Percentiles rank a stretch among this genome's conserved stretches.
Evolutionary conservation across 2,113 vertebrate genomes (phyloP).

Genomic region (Carlito syrichta): DNA sequence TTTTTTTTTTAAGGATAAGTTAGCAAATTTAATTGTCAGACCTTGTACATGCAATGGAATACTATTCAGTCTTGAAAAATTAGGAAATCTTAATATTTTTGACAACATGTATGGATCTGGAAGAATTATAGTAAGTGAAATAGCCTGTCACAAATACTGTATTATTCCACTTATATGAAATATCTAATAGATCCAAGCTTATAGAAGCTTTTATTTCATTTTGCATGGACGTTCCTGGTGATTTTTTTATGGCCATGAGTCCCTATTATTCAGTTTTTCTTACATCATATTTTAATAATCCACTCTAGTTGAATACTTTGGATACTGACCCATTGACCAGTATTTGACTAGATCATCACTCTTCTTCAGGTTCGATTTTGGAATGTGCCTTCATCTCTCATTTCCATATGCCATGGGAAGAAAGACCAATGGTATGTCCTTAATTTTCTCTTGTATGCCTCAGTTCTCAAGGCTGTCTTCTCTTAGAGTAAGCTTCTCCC

Average conservation of each 20-base stretch:
- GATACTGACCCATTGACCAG: not conserved
- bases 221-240: not conserved
- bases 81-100: not conserved
- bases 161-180: not conserved
- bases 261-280: not conserved
- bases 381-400: accelerated
- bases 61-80: not conserved
- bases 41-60: not conserved
- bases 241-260: accelerated
- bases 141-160: not conserved
- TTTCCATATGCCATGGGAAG: accelerated
- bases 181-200: not conserved
- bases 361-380: not conserved
- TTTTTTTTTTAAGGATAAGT: too few species aligned
- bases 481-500: not conserved
- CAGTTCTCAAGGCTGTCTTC: not conserved
- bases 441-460: accelerated
- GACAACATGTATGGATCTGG: not conserved
- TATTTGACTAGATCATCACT: not conserved
- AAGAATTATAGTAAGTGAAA: not conserved
- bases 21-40: too few species aligned
- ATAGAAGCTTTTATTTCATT: not conserved
- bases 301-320: not conserved
- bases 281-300: not conserved
- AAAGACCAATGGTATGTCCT: accelerated